These are phyloP conservation scores for Pygocentrus nattereri DNA, from an alignment of 2,797 vertebrate species.

Conservation along the genomic window DNA sequence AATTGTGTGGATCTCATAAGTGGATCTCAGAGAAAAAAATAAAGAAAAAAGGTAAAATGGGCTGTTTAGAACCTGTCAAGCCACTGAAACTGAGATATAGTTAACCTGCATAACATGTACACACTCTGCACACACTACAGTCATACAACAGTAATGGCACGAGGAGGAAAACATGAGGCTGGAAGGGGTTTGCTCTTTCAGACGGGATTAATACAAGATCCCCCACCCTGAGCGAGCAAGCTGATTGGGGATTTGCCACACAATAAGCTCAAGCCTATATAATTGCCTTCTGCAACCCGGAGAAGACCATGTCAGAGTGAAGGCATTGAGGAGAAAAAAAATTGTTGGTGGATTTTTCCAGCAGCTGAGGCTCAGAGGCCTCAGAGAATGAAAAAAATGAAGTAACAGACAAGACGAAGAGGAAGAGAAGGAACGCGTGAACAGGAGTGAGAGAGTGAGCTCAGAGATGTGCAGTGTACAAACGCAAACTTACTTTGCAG, in stretches of 20 bases:
- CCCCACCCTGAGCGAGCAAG: conserved; percentile 61
- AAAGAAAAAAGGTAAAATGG: not conserved
- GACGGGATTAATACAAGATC: conserved; percentile 69
- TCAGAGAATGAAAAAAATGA: conserved; percentile 42
- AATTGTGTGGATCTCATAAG: too few relatives aligned
- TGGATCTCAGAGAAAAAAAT: not conserved
- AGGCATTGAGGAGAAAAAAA: conserved; percentile 45
- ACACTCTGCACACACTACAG: conserved; percentile 45
- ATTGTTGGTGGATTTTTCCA: conserved; percentile 50
- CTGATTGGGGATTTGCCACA: conserved; percentile 71
- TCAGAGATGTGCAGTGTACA: conserved; percentile 37
- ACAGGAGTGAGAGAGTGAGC: conserved; percentile 1
- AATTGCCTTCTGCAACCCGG: conserved; percentile 63
- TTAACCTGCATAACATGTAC: conserved; percentile 67
- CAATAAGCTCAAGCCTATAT: conserved; percentile 65
- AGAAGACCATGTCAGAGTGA: conserved; percentile 49
- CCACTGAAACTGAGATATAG: conserved; percentile 57
- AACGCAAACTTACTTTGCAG: conserved; percentile 48
- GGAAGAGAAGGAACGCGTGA: not conserved
- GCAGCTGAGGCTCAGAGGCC: conserved; percentile 47
- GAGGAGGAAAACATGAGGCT: conserved; percentile 59
- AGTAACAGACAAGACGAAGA: conserved; percentile 33
- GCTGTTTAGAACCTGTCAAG: conserved; percentile 63
- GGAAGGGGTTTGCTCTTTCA: conserved; percentile 64
- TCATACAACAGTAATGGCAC: conserved; percentile 59